Conservation (phyloP, 1,140 invertebrate genomes). For the Branchinecta lindahli region DNA sequence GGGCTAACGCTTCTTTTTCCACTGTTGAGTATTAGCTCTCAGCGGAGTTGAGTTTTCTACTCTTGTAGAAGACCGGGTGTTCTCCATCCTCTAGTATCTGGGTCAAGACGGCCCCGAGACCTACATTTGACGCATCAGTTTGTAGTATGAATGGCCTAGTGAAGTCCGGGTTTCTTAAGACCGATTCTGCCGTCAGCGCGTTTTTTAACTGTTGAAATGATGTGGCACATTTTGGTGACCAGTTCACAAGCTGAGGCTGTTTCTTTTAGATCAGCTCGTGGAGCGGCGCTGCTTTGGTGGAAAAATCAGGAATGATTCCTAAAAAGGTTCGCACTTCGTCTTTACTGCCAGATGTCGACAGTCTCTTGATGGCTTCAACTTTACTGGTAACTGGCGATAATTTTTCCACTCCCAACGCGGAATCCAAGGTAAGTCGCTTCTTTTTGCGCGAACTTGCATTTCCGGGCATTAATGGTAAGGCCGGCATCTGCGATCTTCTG, state of each 20-base stretch:
- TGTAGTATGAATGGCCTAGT: neutral
- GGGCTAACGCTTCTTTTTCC: no score
- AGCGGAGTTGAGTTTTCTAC: no score
- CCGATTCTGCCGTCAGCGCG: neutral
- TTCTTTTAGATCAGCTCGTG: neutral
- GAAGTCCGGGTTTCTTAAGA: conserved; percentile 13
- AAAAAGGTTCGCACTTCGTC: conserved; percentile 6
- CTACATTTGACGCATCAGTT: no score
- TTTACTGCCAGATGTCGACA: neutral
- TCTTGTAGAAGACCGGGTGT: no score
- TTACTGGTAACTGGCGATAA: conserved; percentile 6
- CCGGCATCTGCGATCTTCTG: no score
- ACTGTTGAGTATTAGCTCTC: no score
- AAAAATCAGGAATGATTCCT: conserved; percentile 5
- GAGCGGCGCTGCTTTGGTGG: conserved; percentile 1
- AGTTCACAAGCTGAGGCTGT: neutral
- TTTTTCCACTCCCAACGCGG: conserved; percentile 12
- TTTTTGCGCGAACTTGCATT: no score
- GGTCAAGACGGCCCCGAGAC: no score
- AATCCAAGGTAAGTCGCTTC: conserved; percentile 29
- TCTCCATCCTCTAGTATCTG: no score
- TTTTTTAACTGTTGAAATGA: conserved; percentile 14
- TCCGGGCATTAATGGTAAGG: no score
- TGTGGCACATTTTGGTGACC: neutral
- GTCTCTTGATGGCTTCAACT: neutral